These are phyloP conservation scores for Ichneumon xanthorius DNA, from an alignment of 2,888 invertebrate species.

Conservation along the genomic window DNA sequence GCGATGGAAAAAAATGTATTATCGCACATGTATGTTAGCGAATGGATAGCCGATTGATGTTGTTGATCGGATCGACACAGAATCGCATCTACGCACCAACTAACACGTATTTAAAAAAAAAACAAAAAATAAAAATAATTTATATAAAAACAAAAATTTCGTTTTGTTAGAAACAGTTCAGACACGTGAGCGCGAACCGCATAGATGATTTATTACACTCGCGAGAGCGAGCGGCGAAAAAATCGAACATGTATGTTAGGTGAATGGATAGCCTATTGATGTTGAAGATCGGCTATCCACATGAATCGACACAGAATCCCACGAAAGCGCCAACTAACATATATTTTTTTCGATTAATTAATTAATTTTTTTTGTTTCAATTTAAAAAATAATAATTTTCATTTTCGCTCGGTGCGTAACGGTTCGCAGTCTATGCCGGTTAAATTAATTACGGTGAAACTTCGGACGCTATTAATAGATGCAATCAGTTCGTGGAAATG, in stretches of 20 bases:
- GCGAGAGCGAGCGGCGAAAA: neutral
- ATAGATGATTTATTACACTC: neutral
- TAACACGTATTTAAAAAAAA: neutral
- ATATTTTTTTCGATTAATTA: too few species aligned
- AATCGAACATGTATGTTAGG: slow-evolving; percentile 3
- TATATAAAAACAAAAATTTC: too few species aligned
- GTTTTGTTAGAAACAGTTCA: too few species aligned
- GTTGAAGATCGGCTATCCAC: too few species aligned
- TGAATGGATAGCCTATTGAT: neutral
- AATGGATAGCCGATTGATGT: slow-evolving; percentile 20
- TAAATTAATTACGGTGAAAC: slow-evolving; percentile 55
- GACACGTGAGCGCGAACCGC: too few species aligned
- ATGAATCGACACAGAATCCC: neutral
- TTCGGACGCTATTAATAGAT: slow-evolving; percentile 60
- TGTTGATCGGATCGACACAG: slow-evolving; percentile 2
- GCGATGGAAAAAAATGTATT: slow-evolving; percentile 6
- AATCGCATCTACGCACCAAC: neutral
- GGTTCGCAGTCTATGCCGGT: neutral
- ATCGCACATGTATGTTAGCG: neutral
- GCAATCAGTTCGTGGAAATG: slow-evolving; percentile 63
- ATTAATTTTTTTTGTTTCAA: neutral
- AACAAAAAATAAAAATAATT: too few species aligned
- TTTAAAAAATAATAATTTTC: neutral
- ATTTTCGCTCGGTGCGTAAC: neutral
- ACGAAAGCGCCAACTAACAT: neutral